phyloP scores from a whole-genome alignment of 1,140 invertebrate genomes.

The Drosophila saltans region DNA sequence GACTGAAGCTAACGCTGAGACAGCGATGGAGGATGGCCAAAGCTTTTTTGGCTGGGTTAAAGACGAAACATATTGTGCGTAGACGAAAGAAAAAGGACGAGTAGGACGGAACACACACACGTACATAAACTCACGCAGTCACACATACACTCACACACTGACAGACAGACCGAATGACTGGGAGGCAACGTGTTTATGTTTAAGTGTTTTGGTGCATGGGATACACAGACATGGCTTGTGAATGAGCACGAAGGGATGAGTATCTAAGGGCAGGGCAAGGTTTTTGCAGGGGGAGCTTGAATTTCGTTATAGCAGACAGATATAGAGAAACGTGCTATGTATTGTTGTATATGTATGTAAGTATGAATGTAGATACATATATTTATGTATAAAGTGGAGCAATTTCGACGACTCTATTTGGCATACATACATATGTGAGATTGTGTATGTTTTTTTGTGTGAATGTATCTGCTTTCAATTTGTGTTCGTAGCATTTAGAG shows the following conservation, averaged over 20 bases:
- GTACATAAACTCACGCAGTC: conserved; percentile 24
- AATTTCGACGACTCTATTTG: conserved; percentile 69
- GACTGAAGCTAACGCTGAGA: conserved; percentile 23
- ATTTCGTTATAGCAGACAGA: conserved; percentile 42
- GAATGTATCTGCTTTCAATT: conserved; percentile 27
- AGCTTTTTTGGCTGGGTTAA: conserved; percentile 73
- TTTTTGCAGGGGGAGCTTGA: background rate
- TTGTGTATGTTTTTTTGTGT: conserved; percentile 18
- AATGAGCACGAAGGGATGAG: conserved; percentile 57
- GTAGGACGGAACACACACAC: conserved; percentile 37
- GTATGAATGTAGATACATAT: background rate
- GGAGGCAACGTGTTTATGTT: conserved; percentile 76
- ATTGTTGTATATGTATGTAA: conserved; percentile 22
- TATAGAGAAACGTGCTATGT: conserved; percentile 21
- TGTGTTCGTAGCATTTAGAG: conserved; percentile 61
- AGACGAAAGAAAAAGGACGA: conserved; percentile 72
- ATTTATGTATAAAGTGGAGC: conserved; percentile 61
- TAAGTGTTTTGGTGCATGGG: conserved; percentile 72
- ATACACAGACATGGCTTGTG: conserved; percentile 41
- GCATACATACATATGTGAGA: conserved; percentile 45
- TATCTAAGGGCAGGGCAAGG: conserved; percentile 9
- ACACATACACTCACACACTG: conserved; percentile 39
- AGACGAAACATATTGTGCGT: conserved; percentile 81
- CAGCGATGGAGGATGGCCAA: conserved; percentile 32
- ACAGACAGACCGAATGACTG: conserved; percentile 30